Evolutionary conservation across 23 tunicate genomes (phyloP).

Genomic region (Trididemnum nubilum): DNA sequence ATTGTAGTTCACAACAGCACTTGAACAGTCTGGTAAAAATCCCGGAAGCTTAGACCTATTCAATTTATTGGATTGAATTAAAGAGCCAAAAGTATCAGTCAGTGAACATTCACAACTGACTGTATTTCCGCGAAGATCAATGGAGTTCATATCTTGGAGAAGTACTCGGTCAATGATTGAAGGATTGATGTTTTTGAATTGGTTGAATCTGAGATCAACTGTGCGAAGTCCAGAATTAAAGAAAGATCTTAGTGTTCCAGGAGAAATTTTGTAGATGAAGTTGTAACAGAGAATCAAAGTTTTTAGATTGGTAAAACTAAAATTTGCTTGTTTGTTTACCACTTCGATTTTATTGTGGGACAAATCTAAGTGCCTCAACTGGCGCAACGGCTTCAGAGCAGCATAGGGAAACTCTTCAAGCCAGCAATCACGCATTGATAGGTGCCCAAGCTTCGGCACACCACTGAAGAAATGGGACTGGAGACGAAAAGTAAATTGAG

Average conservation of each 20-base stretch:
- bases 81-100: slow-evolving; percentile 29
- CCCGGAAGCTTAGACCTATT: slow-evolving; percentile 12
- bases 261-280: neutral
- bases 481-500: neutral
- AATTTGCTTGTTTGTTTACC: neutral
- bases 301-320: neutral
- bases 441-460: neutral
- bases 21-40: slow-evolving; percentile 30
- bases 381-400: slow-evolving; percentile 5
- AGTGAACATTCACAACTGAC: slow-evolving; percentile 29
- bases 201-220: slow-evolving; percentile 21
- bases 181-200: neutral
- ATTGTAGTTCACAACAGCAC: slow-evolving; percentile 1
- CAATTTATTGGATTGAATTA: neutral
- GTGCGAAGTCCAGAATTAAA: neutral
- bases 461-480: slow-evolving; percentile 24
- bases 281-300: slow-evolving; percentile 22
- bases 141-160: neutral
- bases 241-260: neutral
- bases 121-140: slow-evolving; percentile 36
- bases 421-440: slow-evolving; percentile 12
- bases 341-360: slow-evolving; percentile 28
- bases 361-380: slow-evolving; percentile 11
- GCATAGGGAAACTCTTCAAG: slow-evolving; percentile 18
- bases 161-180: neutral